Percentiles rank a stretch among this genome's conserved stretches.
Conservation (phyloP, 2,113 vertebrate species). For the Porphyrio hochstetteri region DNA sequence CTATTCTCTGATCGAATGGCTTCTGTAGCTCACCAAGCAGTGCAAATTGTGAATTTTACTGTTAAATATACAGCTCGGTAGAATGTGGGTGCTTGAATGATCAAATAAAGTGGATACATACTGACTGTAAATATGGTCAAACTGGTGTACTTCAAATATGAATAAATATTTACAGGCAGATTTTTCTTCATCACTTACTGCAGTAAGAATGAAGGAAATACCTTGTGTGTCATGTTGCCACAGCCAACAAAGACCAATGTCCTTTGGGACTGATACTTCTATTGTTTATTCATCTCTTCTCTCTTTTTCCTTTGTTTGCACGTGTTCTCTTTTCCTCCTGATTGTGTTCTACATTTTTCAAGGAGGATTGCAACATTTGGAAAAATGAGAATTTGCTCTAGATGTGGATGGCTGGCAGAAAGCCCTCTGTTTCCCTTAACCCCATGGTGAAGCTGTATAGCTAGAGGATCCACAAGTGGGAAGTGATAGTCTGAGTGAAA, state of each 20-base stretch:
- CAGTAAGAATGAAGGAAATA: neutral
- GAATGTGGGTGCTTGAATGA: neutral
- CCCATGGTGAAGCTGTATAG: neutral
- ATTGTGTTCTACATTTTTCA: neutral
- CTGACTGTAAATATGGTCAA: neutral
- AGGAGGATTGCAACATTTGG: neutral
- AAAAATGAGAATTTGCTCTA: neutral
- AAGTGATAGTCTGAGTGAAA: neutral
- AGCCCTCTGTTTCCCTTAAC: neutral
- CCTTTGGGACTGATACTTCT: neutral
- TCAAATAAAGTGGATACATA: neutral
- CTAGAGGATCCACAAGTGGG: neutral
- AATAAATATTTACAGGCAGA: constrained; percentile 1
- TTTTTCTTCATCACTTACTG: neutral
- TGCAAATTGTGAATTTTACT: constrained; percentile 40
- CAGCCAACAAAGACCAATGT: neutral
- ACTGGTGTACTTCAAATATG: neutral
- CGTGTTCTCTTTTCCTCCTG: neutral
- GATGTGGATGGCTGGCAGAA: neutral
- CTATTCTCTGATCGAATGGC: constrained; percentile 25
- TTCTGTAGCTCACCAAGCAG: constrained; percentile 21
- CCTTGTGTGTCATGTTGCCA: neutral
- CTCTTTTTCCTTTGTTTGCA: neutral
- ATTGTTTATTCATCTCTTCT: constrained; percentile 13
- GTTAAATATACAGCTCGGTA: neutral